Evolutionary conservation across 2,113 vertebrate species (phyloP).

Genomic region (Eonycteris spelaea): DNA sequence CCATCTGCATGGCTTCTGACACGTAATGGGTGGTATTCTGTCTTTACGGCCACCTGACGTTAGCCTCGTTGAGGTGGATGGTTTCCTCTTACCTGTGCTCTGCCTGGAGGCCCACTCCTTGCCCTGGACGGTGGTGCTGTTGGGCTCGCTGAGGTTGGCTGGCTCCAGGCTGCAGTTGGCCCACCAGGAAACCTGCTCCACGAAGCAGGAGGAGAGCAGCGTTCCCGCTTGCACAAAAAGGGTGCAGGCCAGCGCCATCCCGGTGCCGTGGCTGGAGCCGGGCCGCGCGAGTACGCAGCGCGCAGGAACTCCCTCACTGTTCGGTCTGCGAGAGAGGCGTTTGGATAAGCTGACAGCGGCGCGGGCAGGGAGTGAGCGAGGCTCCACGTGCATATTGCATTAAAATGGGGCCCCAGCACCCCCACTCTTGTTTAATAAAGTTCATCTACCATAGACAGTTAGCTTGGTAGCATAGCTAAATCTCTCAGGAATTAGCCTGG

Average conservation of each 20-base stretch:
- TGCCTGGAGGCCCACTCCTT: slow-evolving; percentile 52
- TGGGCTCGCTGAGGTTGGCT: slow-evolving; percentile 81
- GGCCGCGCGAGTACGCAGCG: slow-evolving; percentile 45
- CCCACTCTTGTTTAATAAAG: background rate
- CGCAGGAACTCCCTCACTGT: slow-evolving; percentile 82
- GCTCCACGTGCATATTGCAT: background rate
- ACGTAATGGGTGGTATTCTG: background rate
- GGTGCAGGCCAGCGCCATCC: slow-evolving; percentile 85
- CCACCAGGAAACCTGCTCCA: slow-evolving; percentile 80
- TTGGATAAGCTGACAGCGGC: background rate
- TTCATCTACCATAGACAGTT: background rate
- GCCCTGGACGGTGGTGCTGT: slow-evolving; percentile 60
- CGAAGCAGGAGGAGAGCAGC: slow-evolving; percentile 82
- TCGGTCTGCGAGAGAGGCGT: slow-evolving; percentile 77
- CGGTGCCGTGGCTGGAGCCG: slow-evolving; percentile 75
- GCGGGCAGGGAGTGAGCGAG: background rate
- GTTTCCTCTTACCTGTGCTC: slow-evolving; percentile 71
- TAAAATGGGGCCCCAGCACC: background rate
- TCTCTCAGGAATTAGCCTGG: background rate
- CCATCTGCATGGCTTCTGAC: background rate
- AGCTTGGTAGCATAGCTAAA: background rate
- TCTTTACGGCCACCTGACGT: background rate
- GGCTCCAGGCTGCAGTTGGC: slow-evolving; percentile 85
- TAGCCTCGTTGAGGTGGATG: background rate
- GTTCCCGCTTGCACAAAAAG: slow-evolving; percentile 82